Base-by-base conservation (phyloP, 2,888 invertebrate genomes). In the Drosophila aldrichi region DNA sequence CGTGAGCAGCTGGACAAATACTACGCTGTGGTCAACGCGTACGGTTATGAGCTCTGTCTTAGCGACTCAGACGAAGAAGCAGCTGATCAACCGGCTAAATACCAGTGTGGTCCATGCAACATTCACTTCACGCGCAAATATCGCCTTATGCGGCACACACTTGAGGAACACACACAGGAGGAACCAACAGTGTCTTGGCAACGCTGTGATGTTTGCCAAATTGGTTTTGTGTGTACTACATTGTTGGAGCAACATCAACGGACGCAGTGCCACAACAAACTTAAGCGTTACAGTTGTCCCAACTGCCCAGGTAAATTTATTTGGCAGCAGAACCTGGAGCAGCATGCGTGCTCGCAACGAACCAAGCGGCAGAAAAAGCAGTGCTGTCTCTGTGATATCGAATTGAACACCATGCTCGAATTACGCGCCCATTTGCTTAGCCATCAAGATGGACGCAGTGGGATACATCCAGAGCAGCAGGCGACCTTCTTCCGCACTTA, bases 191-290 rank as follows among this genome's bases (percentile, higher is more conserved):
- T 93, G 6, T 93, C 93, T 12, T 44, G 41, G 0, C 91, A 93
- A 41, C 93, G 94, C 32, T 95, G 95, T 75, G 93, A 93, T 48
- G 89, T 93, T 14, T 95, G 95, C 79, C 91, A 93, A 25, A 93
- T 94, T 91, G 91, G 94, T 20, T 95, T 95, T 82, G 93, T 94
- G 1, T 93, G 94, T 14, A 75, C 92, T 0, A 93, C 92, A 58
- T 92, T 94, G 14, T 93, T 94, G 1, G 92, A 93, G 0, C 93
- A 94, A 1, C 95, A 95, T 92, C 43, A 94, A 90, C 90, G 93
- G 89, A 77, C 93, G 79, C 92, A 93, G 43, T 93, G 93, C 57
- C 75, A 89, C 14, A 92, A 91, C 66, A 76, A 74, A 8, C 69
- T 86, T 3, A 92, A 90, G 61, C 74, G 87, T 10, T 81, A 90